Conservation (phyloP, 2,888 invertebrate species). For the Sialis lutaria region DNA sequence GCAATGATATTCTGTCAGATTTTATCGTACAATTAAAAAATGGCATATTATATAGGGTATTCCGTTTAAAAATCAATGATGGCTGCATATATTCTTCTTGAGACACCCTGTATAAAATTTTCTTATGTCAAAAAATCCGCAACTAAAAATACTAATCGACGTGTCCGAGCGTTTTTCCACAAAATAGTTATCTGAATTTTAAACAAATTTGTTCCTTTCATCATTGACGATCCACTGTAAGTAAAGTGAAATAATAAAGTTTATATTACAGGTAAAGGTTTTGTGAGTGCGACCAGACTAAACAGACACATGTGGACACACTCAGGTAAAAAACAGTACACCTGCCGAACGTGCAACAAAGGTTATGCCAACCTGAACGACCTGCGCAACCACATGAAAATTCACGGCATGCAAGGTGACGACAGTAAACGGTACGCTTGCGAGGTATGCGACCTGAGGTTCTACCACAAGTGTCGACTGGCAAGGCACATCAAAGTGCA, state of each 20-base stretch:
- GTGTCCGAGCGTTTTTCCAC: too few species aligned
- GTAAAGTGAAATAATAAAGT: neutral
- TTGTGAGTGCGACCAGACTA: conserved; percentile 21
- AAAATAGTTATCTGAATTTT: too few species aligned
- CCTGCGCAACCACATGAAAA: conserved; percentile 20
- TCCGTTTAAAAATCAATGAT: too few species aligned
- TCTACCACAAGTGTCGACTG: conserved; percentile 25
- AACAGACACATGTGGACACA: conserved; percentile 24
- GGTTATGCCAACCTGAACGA: conserved; percentile 20
- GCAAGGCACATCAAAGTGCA: conserved; percentile 30
- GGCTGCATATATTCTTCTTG: too few species aligned
- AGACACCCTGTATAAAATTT: too few species aligned
- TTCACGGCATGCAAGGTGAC: conserved; percentile 12
- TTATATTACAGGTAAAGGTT: conserved; percentile 14
- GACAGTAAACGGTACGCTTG: conserved; percentile 19
- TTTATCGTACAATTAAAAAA: too few species aligned
- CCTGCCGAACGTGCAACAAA: conserved; percentile 18
- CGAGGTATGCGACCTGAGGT: conserved; percentile 17
- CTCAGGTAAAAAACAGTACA: conserved; percentile 20
- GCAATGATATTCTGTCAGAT: too few species aligned
- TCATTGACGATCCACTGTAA: neutral
- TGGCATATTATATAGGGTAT: too few species aligned
- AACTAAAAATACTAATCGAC: too few species aligned
- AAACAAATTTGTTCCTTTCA: too few species aligned
- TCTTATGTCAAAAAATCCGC: too few species aligned